phyloP scores from a whole-genome alignment of 2,888 invertebrate genomes.

The Yponomeuta cagnagella region DNA sequence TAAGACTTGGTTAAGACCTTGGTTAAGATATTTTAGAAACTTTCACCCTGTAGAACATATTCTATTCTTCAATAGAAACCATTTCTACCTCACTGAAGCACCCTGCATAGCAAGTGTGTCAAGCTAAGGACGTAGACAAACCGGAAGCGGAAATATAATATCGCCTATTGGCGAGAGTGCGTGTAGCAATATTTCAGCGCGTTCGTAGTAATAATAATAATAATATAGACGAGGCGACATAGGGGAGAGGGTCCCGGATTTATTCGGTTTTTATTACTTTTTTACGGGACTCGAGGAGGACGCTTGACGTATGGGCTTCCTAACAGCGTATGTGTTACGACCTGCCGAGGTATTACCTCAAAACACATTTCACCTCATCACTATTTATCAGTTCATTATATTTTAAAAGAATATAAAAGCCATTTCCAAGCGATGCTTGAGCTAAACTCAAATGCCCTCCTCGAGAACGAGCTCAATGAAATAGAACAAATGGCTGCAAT shows the following conservation, averaged over 20 bases:
- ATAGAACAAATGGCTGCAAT: neutral
- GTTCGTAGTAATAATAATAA: conserved; percentile 52
- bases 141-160: conserved; percentile 6
- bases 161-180: conserved; percentile 9
- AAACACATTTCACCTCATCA: conserved; percentile 2
- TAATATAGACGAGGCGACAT: conserved; percentile 57
- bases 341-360: conserved; percentile 20
- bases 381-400: conserved; percentile 16
- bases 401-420: neutral
- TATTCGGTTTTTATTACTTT: conserved; percentile 72
- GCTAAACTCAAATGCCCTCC: neutral
- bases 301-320: conserved; percentile 28
- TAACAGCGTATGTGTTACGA: conserved; percentile 50
- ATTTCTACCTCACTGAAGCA: too few species aligned
- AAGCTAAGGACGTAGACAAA: too few species aligned
- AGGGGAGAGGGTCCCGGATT: conserved; percentile 56
- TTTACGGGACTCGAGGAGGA: conserved; percentile 56
- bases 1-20: too few species aligned
- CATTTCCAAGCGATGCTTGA: neutral
- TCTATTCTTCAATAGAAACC: too few species aligned
- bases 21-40: too few species aligned
- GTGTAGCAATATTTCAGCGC: conserved; percentile 17
- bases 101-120: too few species aligned
- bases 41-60: too few species aligned
- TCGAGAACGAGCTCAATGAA: neutral